These are phyloP conservation scores for Tanytarsus gracilentus DNA, from an alignment of 2,888 invertebrate species.

Conservation along the genomic window DNA sequence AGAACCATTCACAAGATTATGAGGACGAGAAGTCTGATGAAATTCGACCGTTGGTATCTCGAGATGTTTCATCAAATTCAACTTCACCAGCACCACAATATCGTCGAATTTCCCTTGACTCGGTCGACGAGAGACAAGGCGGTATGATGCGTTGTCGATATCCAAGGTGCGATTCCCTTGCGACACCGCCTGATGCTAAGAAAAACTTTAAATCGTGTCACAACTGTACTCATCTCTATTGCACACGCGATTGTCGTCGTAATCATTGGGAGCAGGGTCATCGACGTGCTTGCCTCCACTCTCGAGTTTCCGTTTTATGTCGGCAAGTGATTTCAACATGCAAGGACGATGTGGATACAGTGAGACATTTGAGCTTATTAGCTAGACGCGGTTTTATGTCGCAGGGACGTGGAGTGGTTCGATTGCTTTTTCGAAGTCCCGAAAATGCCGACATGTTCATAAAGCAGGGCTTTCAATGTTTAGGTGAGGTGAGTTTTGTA, in stretches of 20 bases:
- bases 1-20: conserved; percentile 22
- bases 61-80: conserved; percentile 30
- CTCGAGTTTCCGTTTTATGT: conserved; percentile 81
- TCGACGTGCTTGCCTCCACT: conserved; percentile 80
- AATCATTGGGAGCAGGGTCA: conserved; percentile 86
- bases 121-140: conserved; percentile 42
- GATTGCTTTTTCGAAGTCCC: conserved; percentile 80
- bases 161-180: conserved; percentile 67
- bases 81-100: conserved; percentile 35
- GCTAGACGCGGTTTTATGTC: conserved; percentile 76
- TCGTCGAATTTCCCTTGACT: conserved; percentile 57
- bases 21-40: conserved; percentile 38
- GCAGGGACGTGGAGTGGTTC: conserved; percentile 84
- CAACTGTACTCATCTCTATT: conserved; percentile 91
- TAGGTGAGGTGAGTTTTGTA: conserved; percentile 75
- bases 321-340: conserved; percentile 72
- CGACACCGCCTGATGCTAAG: conserved; percentile 66
- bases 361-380: conserved; percentile 69
- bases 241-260: conserved; percentile 80
- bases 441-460: conserved; percentile 79
- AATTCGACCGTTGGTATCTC: conserved; percentile 33
- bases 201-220: conserved; percentile 78
- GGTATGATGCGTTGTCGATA: conserved; percentile 63
- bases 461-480: conserved; percentile 62
- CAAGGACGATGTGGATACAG: conserved; percentile 65